These are phyloP conservation scores for Aselliscus stoliczkanus DNA, from an alignment of 2,797 vertebrate genomes.

Conservation along the genomic window DNA sequence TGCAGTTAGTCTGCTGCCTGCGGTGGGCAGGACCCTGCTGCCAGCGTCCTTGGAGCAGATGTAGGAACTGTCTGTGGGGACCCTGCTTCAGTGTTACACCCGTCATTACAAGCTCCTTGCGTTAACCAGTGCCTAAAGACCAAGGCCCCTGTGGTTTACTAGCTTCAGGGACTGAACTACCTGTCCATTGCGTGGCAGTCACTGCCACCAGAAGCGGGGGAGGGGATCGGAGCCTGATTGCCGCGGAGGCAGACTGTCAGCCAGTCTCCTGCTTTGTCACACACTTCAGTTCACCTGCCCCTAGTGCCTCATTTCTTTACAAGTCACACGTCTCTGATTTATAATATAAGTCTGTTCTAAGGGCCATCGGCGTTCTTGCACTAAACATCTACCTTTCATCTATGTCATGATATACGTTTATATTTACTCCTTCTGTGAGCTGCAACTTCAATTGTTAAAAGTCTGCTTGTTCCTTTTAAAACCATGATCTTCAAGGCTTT, in stretches of 20 bases:
- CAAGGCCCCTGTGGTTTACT: neutral
- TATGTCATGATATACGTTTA: neutral
- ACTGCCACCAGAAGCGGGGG: neutral
- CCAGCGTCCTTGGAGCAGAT: neutral
- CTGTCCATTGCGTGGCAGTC: too few relatives aligned
- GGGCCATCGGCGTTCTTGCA: neutral
- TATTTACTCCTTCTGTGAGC: neutral
- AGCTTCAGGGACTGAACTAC: neutral
- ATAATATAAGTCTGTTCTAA: neutral
- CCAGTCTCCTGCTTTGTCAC: neutral
- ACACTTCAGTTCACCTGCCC: too few relatives aligned
- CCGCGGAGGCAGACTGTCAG: neutral
- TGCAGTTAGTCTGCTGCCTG: too few relatives aligned
- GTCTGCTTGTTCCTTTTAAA: conserved; percentile 64
- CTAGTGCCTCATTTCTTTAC: neutral
- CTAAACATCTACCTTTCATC: neutral
- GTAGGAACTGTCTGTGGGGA: too few relatives aligned
- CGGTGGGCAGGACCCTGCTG: neutral
- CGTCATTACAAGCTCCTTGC: too few relatives aligned
- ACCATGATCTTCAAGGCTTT: conserved; percentile 53
- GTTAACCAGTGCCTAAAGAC: neutral
- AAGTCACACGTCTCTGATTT: neutral
- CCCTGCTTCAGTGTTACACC: too few relatives aligned
- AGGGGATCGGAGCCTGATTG: neutral
- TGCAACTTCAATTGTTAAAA: conserved; percentile 35